Base-by-base conservation (phyloP, 23 tunicate genomes). In the Halocynthia roretzi region DNA sequence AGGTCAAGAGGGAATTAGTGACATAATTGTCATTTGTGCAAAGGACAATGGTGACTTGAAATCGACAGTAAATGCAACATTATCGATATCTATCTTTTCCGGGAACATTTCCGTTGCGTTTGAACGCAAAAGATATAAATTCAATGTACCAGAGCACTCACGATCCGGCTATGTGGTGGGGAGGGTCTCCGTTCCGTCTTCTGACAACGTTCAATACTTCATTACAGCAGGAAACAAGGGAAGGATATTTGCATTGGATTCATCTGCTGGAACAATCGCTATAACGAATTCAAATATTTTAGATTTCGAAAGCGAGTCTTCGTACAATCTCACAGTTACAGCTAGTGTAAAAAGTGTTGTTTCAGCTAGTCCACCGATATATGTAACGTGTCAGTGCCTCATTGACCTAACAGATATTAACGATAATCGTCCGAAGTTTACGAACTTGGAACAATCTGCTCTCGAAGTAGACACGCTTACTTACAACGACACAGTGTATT, bases 281-380 rank as follows among this genome's bases (percentile, higher is more conserved):
- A 22, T 54, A 44, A 62, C 18, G 5, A 54, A 74, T 74, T 74
- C 62, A 8, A 50, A 62, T 49, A 18, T 10, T 52, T 72, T 92
- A 50, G 93, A 92, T 55, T 70, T 84, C 6, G 98, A 92, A 79
- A 53, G 56, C 12, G 5, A 53, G 6, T 22, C 84, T 7, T 5
- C 20, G 17, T 80, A 82, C 80, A 76, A 79, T 65, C 54, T 92
- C 11, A 61, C 79, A 21, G 80, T 92, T 6, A 31, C 68, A 7
- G 84, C 75, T 10, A 53, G 71, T 55, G 81, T 74, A 8, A 20
- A 21, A 40, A 48, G 6, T 8, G 56, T 64, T 0, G 17, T 5
- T 21, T 10, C 63, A 7, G 18, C 11, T 56, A 5, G 2, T 0
- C 31, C 60, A 7, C 11, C 56, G 7, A 64, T 62, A 56, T 54